Evolutionary conservation across 2,113 vertebrate genomes (phyloP), one percentile per base, ranked within the genome.

Genomic region (Hippocampus barbouri): DNA sequence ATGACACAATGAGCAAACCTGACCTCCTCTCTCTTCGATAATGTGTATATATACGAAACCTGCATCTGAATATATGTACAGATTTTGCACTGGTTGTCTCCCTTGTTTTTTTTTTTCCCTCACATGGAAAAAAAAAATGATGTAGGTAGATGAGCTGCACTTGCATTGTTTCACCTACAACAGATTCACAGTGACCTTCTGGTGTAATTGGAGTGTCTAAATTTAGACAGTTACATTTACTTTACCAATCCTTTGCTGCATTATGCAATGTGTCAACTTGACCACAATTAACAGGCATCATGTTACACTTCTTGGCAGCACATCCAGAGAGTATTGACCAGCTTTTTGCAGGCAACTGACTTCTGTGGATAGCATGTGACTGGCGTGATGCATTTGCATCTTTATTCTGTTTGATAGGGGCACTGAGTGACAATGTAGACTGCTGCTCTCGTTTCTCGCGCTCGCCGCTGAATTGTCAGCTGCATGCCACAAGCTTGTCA

Each of bases 71-170:
- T 91, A 89, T 87, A 85, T 92, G 91, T 92, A 92, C 90, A 92
- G 89, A 90, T 91, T 91, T 91, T 93, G 91, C 90, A 91, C 88
- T 90, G 88, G 86, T 87, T 87, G 80, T 84, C 70, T 78, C 85
- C 79, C 79, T 75, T 85, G 75, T 89, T 77, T 85, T 87, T 86
- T 86, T 89, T 90, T 88, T 82, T 34, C 9, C 89, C 89, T 83
- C 85, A 86, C 82, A 90, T 93, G 91, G 6, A 5, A 92, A 85
- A 86, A 86, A 84, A 82, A 65, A 82, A 78, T 40, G 9, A 1
- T 8, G 12, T 14, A 64, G 38, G 40, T 5, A 65, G 14, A 65
- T 45, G 43, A 43, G n/a, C 3, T 65, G 21, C n/a, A 11, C 4
- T 16, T 43, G 15, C 30, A 38, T 15, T 40, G 20, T 40, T 21